Conservation (phyloP, 2,888 invertebrate genomes). For the Urechis unicinctus region DNA sequence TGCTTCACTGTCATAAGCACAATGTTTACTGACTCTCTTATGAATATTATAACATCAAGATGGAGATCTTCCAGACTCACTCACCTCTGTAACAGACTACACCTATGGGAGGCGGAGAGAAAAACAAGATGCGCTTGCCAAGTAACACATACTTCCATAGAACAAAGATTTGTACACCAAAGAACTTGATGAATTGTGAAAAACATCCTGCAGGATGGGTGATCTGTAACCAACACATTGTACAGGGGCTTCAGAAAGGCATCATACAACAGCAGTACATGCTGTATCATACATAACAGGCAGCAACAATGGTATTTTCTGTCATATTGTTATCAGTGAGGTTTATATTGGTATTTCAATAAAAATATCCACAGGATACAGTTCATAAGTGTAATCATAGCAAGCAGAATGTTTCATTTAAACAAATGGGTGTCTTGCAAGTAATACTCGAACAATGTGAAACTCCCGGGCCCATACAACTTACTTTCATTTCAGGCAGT, state of each 20-base stretch:
- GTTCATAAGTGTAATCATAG: not conserved
- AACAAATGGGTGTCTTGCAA: not conserved
- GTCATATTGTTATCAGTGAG: too few species aligned
- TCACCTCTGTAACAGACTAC: conserved; percentile 50
- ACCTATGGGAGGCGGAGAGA: conserved; percentile 52
- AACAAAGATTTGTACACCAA: conserved; percentile 48
- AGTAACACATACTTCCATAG: conserved; percentile 51
- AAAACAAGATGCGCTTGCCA: conserved; percentile 49
- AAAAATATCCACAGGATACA: not conserved
- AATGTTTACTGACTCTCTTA: too few species aligned
- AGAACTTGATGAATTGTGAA: conserved; percentile 50
- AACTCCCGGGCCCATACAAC: not conserved
- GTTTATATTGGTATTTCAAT: too few species aligned
- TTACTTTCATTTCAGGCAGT: conserved; percentile 25
- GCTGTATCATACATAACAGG: too few species aligned
- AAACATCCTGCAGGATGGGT: conserved; percentile 51
- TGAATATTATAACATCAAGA: too few species aligned
- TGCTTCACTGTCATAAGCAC: too few species aligned
- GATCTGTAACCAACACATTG: too few species aligned
- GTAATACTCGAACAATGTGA: not conserved
- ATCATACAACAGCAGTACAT: too few species aligned
- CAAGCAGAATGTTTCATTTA: not conserved
- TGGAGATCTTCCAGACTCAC: too few species aligned
- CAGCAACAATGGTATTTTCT: too few species aligned
- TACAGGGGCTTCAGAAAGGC: too few species aligned